Conservation (phyloP, 2,888 invertebrate species). For the Lordiphosa fenestrarum region DNA sequence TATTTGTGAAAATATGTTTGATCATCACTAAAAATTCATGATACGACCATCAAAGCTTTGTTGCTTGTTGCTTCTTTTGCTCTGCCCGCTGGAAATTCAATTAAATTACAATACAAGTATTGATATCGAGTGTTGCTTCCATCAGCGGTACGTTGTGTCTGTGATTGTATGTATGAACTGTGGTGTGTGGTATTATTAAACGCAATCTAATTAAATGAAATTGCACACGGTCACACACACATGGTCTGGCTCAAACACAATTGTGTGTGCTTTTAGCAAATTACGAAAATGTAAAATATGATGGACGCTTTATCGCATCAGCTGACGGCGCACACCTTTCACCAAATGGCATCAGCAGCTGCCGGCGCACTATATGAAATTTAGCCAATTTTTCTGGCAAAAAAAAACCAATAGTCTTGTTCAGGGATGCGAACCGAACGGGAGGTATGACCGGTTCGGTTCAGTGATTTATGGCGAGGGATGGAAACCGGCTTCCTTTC, state of each 20-base stretch:
- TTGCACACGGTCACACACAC: constrained; percentile 46
- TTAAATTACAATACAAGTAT: constrained; percentile 64
- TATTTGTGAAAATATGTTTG: neutral
- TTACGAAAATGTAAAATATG: constrained; percentile 69
- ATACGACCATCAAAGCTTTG: too few relatives aligned
- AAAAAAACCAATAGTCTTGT: too few relatives aligned
- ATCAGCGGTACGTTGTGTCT: constrained; percentile 8
- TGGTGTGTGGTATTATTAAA: constrained; percentile 59
- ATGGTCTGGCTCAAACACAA: neutral
- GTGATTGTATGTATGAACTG: constrained; percentile 1
- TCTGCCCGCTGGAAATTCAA: constrained; percentile 56
- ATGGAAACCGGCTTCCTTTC: too few relatives aligned
- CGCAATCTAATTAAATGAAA: constrained; percentile 71
- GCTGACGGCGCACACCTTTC: constrained; percentile 53
- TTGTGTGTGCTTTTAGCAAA: constrained; percentile 62
- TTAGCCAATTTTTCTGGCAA: too few relatives aligned
- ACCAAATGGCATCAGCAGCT: constrained; percentile 32
- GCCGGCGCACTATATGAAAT: neutral
- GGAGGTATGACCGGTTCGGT: too few relatives aligned
- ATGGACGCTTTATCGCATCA: constrained; percentile 57
- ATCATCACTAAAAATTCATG: too few relatives aligned
- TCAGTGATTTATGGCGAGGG: too few relatives aligned
- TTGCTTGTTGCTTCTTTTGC: constrained; percentile 7
- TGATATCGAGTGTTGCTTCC: constrained; percentile 33
- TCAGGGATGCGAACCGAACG: too few relatives aligned